These are phyloP conservation scores for Takifugu bimaculatus DNA, from an alignment of 2,113 vertebrate genomes.

Conservation along the genomic window DNA sequence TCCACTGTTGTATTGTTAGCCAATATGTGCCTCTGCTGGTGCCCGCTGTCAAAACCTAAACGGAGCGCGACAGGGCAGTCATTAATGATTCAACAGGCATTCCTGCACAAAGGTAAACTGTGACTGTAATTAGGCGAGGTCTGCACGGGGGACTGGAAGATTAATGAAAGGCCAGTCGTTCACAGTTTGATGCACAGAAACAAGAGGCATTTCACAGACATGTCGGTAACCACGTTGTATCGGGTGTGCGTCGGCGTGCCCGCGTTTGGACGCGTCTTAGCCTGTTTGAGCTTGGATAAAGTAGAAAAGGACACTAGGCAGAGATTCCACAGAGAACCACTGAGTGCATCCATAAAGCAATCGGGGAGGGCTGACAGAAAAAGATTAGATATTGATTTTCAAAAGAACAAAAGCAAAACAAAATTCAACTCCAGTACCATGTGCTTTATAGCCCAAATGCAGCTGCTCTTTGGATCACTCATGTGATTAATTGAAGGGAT, in stretches of 20 bases:
- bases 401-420: slow-evolving; percentile 11
- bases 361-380: background rate
- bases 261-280: slow-evolving; percentile 5
- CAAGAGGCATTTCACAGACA: slow-evolving; percentile 50
- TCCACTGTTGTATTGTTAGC: too few species aligned
- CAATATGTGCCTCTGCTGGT: slow-evolving; percentile 30
- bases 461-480: background rate
- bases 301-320: background rate
- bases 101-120: slow-evolving; percentile 69
- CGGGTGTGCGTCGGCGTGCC: slow-evolving; percentile 6
- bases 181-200: slow-evolving; percentile 56
- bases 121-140: slow-evolving; percentile 68
- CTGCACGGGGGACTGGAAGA: slow-evolving; percentile 60
- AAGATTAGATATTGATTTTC: background rate
- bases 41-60: slow-evolving; percentile 47
- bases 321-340: too few species aligned
- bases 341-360: too few species aligned
- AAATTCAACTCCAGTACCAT: slow-evolving; percentile 2
- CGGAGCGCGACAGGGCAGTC: slow-evolving; percentile 48
- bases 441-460: background rate
- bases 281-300: background rate
- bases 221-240: slow-evolving; percentile 26
- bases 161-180: slow-evolving; percentile 69
- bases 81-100: slow-evolving; percentile 69
- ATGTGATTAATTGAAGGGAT: background rate